A percentile compares a stretch with the other conserved stretches of the same genome.
Conservation (phyloP, 2,888 invertebrate species). For the Trachelus troglodyta region DNA sequence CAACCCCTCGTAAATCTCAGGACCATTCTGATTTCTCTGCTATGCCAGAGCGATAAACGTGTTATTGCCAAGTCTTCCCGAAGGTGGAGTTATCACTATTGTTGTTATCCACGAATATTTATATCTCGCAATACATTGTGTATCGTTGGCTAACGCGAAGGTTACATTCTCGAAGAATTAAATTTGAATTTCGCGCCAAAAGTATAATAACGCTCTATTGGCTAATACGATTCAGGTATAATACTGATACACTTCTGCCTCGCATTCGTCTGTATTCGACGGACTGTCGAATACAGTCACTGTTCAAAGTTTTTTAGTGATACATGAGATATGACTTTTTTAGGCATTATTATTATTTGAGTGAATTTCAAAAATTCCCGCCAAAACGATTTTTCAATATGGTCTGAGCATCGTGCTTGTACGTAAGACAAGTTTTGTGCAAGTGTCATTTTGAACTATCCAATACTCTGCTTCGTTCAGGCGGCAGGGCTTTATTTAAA, state of each 20-base stretch:
- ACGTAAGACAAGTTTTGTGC: neutral
- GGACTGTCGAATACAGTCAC: no score
- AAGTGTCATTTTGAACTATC: neutral
- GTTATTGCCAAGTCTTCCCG: neutral
- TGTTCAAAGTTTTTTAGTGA: neutral
- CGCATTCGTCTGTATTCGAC: no score
- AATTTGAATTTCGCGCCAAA: neutral
- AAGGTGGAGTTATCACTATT: neutral
- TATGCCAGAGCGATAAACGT: neutral
- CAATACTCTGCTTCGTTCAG: neutral
- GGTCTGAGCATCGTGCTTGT: neutral
- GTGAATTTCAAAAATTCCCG: neutral
- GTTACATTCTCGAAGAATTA: neutral
- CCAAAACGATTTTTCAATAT: neutral
- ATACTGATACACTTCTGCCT: no score
- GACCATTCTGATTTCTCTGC: neutral
- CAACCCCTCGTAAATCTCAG: slow-evolving; percentile 4
- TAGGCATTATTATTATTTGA: neutral
- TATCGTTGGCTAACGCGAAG: neutral
- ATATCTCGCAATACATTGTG: neutral
- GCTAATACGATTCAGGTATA: neutral
- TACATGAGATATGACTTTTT: neutral
- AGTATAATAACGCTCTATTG: neutral
- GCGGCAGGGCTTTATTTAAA: neutral
- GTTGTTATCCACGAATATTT: neutral